Percentiles rank a stretch among this genome's conserved stretches.
phyloP scores from a whole-genome alignment of 2,113 vertebrate species.

The Origma solitaria region DNA sequence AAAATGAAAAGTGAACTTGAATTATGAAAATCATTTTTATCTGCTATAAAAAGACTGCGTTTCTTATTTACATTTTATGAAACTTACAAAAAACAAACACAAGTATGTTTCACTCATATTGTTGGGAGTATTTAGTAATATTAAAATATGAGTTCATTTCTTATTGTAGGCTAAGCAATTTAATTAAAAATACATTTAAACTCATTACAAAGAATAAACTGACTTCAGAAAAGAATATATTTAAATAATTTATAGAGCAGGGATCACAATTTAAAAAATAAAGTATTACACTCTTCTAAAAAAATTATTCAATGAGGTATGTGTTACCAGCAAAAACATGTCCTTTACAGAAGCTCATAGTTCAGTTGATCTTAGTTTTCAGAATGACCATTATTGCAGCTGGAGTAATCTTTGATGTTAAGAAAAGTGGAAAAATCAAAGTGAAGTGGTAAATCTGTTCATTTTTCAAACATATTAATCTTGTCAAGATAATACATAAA shows the following conservation, averaged over 20 bases:
- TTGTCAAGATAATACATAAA: slow-evolving; percentile 82
- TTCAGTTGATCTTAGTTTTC: slow-evolving; percentile 65
- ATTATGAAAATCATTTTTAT: slow-evolving; percentile 76
- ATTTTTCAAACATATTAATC: slow-evolving; percentile 81
- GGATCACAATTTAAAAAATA: slow-evolving; percentile 51
- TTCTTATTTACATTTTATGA: slow-evolving; percentile 65
- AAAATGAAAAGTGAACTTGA: slow-evolving; percentile 78
- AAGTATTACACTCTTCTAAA: slow-evolving; percentile 37
- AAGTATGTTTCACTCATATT: not conserved
- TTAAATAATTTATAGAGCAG: slow-evolving; percentile 46
- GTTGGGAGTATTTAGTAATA: slow-evolving; percentile 51
- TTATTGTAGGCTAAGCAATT: slow-evolving; percentile 29
- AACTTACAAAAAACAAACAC: slow-evolving; percentile 17
- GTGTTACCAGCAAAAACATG: slow-evolving; percentile 35
- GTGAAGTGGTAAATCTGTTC: slow-evolving; percentile 78
- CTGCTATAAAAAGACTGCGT: slow-evolving; percentile 61
- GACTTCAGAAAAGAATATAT: slow-evolving; percentile 42
- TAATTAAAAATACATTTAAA: slow-evolving; percentile 60
- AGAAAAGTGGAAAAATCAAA: slow-evolving; percentile 79
- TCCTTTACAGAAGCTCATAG: slow-evolving; percentile 21
- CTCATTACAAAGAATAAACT: slow-evolving; percentile 49
- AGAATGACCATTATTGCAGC: slow-evolving; percentile 68
- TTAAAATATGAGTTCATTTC: slow-evolving; percentile 48
- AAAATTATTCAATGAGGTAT: slow-evolving; percentile 19
- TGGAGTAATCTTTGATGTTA: slow-evolving; percentile 77